These are phyloP conservation scores for Ericerus pela DNA, from an alignment of 1,140 invertebrate genomes.

Conservation along the genomic window DNA sequence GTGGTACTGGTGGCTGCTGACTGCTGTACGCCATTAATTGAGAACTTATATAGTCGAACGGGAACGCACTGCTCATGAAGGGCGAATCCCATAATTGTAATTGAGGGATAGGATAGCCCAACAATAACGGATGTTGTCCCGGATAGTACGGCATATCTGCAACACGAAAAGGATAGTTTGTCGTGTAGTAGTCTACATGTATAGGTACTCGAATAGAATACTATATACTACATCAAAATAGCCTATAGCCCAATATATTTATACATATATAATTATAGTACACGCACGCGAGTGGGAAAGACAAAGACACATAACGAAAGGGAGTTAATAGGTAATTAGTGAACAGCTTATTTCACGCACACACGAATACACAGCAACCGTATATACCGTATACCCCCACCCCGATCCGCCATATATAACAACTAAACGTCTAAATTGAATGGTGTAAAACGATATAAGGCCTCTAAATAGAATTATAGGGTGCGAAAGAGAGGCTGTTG, in stretches of 20 bases:
- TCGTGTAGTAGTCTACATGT: not conserved
- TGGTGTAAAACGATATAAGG: no score
- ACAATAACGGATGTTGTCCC: constrained; percentile 7
- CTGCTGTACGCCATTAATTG: constrained; percentile 6
- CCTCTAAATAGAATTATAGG: no score
- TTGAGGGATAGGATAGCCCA: constrained; percentile 1
- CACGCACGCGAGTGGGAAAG: no score
- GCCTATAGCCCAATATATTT: not conserved
- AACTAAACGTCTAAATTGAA: no score
- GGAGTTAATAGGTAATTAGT: no score
- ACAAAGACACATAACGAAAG: no score
- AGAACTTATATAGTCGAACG: not conserved
- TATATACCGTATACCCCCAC: no score
- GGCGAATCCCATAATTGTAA: not conserved
- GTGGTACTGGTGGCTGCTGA: constrained; percentile 1
- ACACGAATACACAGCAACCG: no score
- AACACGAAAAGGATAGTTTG: not conserved
- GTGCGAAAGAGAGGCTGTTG: no score
- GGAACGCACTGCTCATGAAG: not conserved
- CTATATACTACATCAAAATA: not conserved
- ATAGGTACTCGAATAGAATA: not conserved
- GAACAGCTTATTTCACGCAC: no score
- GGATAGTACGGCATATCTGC: constrained; percentile 5
- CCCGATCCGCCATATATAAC: no score
- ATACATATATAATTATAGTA: not conserved